Evolutionary conservation across 1,140 invertebrate genomes (phyloP), one percentile per base, ranked within the genome.

Genomic region (Schlechtendalia chinensis): DNA sequence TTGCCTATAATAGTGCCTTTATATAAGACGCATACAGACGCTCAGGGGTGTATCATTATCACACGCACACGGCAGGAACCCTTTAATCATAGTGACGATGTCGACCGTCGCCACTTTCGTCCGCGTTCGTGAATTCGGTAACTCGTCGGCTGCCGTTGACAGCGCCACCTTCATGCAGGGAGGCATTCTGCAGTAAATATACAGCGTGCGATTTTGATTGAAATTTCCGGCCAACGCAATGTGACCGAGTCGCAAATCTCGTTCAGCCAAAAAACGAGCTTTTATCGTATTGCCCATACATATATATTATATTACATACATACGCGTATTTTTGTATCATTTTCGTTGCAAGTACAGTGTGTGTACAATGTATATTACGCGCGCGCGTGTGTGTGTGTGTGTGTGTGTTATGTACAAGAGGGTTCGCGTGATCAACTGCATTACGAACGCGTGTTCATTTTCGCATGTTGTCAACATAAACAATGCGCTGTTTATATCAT

Each of bases 391-490:
- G 17, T 24, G 5, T 17, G 24, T 69, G 24, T 54, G 22, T 50
- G 54, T 56, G 27, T 63, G 27, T 63, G 17, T 16, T 63, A 17
- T 32, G 17, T 29, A 63, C 17, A 17, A 53, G 45, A 22, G 54
- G 29, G 74, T 56, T 77, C 74, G 74, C 74, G 74, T 77, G 74
- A 77, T 77, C 74, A 59, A 77, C 74, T 77, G 74, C 54, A 77
- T 77, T 77, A 77, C 74, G 54, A 32, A n/a, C 74, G 54, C 74
- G 74, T 77, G 74, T 77, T 77, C 32, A 45, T 77, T 77, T 77
- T 77, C 74, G 74, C 74, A 77, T 77, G 74, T 77, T 77, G 74
- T 77, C 74, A 77, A 77, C 74, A 77, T 77, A 59, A 77, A 77
- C 74, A 77, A 77, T 77, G 17, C 67, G 10, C 65, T 24, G 39